These are phyloP conservation scores for Lycocorax pyrrhopterus DNA, from an alignment of 2,113 vertebrate species.

Conservation along the genomic window DNA sequence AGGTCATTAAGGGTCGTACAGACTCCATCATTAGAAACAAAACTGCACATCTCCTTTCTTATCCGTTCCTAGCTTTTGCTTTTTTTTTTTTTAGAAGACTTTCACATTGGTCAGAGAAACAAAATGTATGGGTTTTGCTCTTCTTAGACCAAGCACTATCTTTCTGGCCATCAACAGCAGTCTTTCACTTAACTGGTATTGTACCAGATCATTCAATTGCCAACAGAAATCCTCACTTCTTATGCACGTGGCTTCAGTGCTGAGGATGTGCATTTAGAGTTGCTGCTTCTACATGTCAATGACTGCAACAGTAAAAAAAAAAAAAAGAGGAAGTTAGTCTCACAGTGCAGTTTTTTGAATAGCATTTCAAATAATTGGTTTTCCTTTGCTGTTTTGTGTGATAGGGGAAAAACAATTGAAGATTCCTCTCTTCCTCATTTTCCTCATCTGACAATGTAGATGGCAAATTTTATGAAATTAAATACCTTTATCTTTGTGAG, in stretches of 20 bases:
- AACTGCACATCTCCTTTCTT: neutral
- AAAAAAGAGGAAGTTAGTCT: neutral
- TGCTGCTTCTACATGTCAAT: neutral
- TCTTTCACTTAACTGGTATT: neutral
- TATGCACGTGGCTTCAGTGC: neutral
- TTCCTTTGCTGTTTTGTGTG: neutral
- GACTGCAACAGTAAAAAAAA: neutral
- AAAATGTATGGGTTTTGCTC: neutral
- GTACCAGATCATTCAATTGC: neutral
- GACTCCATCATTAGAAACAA: constrained; percentile 45
- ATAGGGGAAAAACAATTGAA: neutral
- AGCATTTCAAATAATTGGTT: neutral
- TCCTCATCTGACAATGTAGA: neutral
- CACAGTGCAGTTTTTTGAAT: neutral
- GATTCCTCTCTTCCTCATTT: neutral
- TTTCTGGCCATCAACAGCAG: neutral
- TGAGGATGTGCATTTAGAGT: neutral
- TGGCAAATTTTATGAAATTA: neutral
- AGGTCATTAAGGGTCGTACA: neutral
- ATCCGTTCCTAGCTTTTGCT: neutral
- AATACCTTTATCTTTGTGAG: neutral
- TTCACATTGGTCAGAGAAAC: neutral
- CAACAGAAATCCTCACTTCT: neutral
- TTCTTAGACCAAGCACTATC: neutral
- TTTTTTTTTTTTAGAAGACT: neutral